Conservation (phyloP, 2,797 vertebrate genomes). For the Nannoperca obscura region DNA sequence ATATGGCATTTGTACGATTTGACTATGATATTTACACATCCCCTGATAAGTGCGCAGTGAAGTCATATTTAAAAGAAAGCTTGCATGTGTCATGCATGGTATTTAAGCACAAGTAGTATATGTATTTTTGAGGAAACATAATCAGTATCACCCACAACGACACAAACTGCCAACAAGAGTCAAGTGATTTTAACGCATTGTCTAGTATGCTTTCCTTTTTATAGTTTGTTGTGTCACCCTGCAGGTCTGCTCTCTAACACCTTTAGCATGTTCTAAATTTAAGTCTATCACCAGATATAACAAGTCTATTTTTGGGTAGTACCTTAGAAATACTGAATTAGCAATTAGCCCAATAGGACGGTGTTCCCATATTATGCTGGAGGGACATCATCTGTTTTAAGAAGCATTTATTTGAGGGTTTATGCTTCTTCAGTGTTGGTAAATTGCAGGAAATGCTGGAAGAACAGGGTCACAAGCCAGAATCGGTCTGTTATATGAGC, state of each 20-base stretch:
- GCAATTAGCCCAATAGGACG: neutral
- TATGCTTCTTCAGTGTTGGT: constrained; percentile 13
- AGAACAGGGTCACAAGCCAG: constrained; percentile 17
- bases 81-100: neutral
- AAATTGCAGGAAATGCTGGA: constrained; percentile 25
- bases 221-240: constrained; percentile 1
- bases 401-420: constrained; percentile 12
- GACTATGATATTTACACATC: neutral
- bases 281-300: neutral
- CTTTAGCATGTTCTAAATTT: constrained; percentile 2
- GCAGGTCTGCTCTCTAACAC: constrained; percentile 8
- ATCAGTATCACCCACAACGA: neutral
- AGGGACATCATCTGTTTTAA: constrained; percentile 17
- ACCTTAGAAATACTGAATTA: neutral
- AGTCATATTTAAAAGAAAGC: neutral
- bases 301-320: neutral
- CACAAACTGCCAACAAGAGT: neutral
- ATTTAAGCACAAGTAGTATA: neutral
- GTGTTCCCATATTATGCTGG: neutral
- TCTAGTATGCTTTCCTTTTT: neutral
- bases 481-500: constrained; percentile 26
- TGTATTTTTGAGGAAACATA: neutral
- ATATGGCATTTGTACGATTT: neutral
- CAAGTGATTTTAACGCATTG: neutral
- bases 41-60: neutral